These are phyloP conservation scores for Lapara coniferarum DNA, from an alignment of 2,888 invertebrate species.

Conservation along the genomic window DNA sequence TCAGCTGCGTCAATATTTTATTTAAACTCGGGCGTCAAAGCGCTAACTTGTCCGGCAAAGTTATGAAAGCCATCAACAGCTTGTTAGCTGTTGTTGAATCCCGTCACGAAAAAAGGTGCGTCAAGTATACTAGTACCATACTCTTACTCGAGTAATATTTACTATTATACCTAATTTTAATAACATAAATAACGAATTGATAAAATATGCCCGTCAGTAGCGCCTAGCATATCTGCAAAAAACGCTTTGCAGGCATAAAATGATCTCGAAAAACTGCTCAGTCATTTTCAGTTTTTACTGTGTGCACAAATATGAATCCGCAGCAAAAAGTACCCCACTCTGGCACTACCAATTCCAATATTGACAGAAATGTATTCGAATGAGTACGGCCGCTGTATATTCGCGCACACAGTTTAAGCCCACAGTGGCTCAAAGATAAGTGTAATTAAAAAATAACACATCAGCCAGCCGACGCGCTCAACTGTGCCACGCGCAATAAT, in stretches of 20 bases:
- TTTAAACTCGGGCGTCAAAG: not conserved
- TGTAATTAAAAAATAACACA: conserved; percentile 59
- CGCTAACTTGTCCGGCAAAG: conserved; percentile 4
- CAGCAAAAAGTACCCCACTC: not conserved
- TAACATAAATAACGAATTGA: not conserved
- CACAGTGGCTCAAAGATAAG: conserved; percentile 30
- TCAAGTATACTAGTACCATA: not conserved
- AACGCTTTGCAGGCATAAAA: not conserved
- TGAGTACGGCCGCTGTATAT: conserved; percentile 16
- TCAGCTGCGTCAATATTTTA: conserved; percentile 1
- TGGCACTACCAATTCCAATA: conserved; percentile 1
- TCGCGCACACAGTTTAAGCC: conserved; percentile 14
- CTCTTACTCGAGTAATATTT: not conserved
- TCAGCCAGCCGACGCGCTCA: conserved; percentile 35
- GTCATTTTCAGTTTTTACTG: not conserved
- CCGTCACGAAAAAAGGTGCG: not conserved
- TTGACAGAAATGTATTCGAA: conserved; percentile 13
- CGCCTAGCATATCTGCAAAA: too few relatives aligned
- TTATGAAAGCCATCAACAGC: conserved; percentile 19
- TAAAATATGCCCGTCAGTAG: too few relatives aligned
- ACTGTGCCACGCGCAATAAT: conserved; percentile 43
- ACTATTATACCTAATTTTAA: too few relatives aligned
- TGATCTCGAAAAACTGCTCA: not conserved
- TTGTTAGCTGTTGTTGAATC: conserved; percentile 1
- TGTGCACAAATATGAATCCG: not conserved